phyloP scores from a whole-genome alignment of 2,113 vertebrate genomes.

The Macrotus californicus region DNA sequence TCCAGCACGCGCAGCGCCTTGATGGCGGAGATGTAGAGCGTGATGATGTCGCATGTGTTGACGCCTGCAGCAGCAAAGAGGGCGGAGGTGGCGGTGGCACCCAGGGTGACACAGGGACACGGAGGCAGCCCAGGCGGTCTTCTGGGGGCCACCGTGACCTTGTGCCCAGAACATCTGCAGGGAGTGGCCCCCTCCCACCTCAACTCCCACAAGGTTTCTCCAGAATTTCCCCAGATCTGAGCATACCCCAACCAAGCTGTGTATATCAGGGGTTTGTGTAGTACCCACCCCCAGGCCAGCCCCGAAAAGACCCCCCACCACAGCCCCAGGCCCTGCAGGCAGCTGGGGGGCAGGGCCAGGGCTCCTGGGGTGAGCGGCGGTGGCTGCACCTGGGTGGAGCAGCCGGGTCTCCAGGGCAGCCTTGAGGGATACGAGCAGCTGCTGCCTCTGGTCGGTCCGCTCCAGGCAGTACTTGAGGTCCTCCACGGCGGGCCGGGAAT shows the following conservation, averaged over 20 bases:
- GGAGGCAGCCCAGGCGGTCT: not conserved
- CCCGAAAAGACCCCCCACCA: not conserved
- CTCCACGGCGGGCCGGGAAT: slow-evolving; percentile 94
- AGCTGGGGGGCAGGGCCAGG: accelerated
- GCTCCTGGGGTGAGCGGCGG: accelerated
- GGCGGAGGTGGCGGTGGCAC: accelerated
- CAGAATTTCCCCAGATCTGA: not conserved
- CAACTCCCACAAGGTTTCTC: not conserved
- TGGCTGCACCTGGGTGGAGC: slow-evolving; percentile 89
- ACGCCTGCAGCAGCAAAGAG: slow-evolving; percentile 81
- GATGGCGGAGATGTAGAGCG: slow-evolving; percentile 97
- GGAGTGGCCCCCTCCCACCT: not conserved
- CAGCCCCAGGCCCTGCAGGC: accelerated
- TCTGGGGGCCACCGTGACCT: accelerated
- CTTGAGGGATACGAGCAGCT: slow-evolving; percentile 93
- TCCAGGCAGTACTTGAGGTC: slow-evolving; percentile 97
- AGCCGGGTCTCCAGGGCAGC: slow-evolving; percentile 92
- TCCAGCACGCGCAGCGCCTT: slow-evolving; percentile 95
- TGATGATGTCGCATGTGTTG: slow-evolving; percentile 96
- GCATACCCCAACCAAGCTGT: accelerated
- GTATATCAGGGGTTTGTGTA: no score
- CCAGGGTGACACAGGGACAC: accelerated
- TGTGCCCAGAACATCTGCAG: no score
- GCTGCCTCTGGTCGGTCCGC: slow-evolving; percentile 94
- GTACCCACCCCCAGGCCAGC: not conserved